Conservation (phyloP, 2,113 vertebrate species). For the Macquaria australasica region DNA sequence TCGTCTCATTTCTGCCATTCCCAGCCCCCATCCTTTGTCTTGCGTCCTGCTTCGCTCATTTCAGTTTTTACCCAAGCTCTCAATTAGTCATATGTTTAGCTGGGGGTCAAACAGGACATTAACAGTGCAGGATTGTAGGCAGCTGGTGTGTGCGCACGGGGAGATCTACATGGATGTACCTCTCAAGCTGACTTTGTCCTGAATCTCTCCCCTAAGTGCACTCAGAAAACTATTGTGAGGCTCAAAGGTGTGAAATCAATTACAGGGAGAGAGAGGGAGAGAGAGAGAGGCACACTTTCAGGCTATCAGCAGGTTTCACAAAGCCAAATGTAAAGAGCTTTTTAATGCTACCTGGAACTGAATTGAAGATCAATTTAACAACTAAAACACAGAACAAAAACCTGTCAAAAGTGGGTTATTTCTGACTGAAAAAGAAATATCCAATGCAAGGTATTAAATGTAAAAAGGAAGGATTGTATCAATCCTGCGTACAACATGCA, state of each 20-base stretch:
- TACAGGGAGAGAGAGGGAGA: constrained; percentile 37
- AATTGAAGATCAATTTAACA: constrained; percentile 32
- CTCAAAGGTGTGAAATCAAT: constrained; percentile 69
- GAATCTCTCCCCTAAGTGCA: constrained; percentile 63
- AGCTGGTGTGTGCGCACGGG: constrained; percentile 3
- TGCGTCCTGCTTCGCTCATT: constrained; percentile 39
- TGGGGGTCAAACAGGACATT: constrained; percentile 68
- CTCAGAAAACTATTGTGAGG: constrained; percentile 60
- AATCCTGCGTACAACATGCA: neutral
- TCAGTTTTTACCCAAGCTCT: constrained; percentile 35
- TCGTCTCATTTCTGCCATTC: constrained; percentile 50
- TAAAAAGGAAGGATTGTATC: neutral
- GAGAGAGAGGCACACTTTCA: constrained; percentile 32
- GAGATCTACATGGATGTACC: constrained; percentile 14
- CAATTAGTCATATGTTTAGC: constrained; percentile 63
- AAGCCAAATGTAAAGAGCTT: constrained; percentile 31
- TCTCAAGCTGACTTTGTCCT: constrained; percentile 62
- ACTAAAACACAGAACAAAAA: constrained; percentile 32
- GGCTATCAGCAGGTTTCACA: constrained; percentile 31
- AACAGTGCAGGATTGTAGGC: constrained; percentile 19
- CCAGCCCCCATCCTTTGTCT: constrained; percentile 78
- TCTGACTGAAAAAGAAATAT: neutral
- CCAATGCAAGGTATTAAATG: neutral
- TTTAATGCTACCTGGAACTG: constrained; percentile 35
- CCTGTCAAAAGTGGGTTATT: neutral